Conservation (phyloP, 2,888 invertebrate species). For the Himalopsyche anomala region DNA sequence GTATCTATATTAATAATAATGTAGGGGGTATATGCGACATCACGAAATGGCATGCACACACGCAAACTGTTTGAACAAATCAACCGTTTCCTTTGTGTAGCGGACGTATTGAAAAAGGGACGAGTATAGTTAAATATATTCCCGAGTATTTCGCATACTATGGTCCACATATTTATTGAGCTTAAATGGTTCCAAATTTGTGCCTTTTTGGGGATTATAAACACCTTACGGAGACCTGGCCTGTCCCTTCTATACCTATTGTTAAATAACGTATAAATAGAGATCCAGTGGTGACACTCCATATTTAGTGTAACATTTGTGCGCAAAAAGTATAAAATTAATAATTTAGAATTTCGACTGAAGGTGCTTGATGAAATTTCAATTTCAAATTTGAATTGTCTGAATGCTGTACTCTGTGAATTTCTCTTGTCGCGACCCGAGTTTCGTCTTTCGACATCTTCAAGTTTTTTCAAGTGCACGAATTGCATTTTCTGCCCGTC, state of each 20-base stretch:
- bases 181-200: conserved; percentile 62
- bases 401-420: too few species aligned
- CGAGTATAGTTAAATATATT: conserved; percentile 26
- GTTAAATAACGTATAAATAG: conserved; percentile 22
- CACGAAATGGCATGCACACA: conserved; percentile 48
- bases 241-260: conserved; percentile 49
- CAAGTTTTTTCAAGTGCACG: too few species aligned
- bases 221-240: conserved; percentile 56
- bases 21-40: neutral
- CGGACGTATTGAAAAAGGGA: conserved; percentile 47
- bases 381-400: too few species aligned
- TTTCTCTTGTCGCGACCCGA: too few species aligned
- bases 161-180: conserved; percentile 53
- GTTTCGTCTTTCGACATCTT: too few species aligned
- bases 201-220: conserved; percentile 61
- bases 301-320: too few species aligned
- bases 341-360: too few species aligned
- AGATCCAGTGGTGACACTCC: neutral
- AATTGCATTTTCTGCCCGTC: too few species aligned
- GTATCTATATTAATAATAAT: conserved; percentile 30
- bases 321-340: too few species aligned
- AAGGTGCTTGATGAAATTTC: too few species aligned
- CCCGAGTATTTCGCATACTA: conserved; percentile 11
- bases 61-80: conserved; percentile 57
- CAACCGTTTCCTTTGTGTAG: conserved; percentile 56